phyloP scores from a whole-genome alignment of 2,888 invertebrate species.

The Eledona agricola region DNA sequence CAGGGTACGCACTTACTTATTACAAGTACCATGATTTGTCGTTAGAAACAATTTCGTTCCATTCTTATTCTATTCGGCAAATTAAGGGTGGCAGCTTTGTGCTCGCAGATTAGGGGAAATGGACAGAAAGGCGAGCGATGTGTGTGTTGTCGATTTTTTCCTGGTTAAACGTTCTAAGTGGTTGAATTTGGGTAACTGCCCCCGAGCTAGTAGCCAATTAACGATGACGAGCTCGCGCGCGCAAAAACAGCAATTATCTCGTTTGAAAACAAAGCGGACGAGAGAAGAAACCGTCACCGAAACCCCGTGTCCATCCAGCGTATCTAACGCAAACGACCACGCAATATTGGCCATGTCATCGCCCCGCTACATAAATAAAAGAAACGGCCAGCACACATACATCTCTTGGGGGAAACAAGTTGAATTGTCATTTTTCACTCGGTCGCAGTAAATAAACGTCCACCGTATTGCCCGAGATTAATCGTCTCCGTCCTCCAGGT shows the following conservation, averaged over 20 bases:
- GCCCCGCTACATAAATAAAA: conserved; percentile 55
- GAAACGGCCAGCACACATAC: conserved; percentile 40
- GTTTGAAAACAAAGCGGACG: conserved; percentile 39
- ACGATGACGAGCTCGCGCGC: conserved; percentile 5
- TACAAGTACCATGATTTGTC: no score
- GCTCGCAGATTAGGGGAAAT: no score
- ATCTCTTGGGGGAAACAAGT: conserved; percentile 44
- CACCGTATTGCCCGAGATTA: conserved; percentile 25
- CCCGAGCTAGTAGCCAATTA: no score
- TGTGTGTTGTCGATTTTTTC: no score
- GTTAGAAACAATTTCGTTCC: no score
- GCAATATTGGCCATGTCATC: conserved; percentile 59
- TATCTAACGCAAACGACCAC: conserved; percentile 52
- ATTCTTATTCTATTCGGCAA: no score
- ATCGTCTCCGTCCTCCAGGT: conserved; percentile 71
- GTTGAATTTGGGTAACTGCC: no score
- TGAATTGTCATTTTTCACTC: conserved; percentile 53
- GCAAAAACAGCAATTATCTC: conserved; percentile 42
- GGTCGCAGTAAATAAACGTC: conserved; percentile 49
- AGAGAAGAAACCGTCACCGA: conserved; percentile 36
- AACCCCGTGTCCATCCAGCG: conserved; percentile 42
- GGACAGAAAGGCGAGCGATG: no score
- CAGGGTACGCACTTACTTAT: no score
- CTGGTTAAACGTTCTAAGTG: no score
- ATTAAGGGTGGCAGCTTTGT: no score